A percentile compares a stretch with the other conserved stretches of the same genome.
Conservation (phyloP, 2,888 invertebrate genomes). For the Ormyrus labotus region DNA sequence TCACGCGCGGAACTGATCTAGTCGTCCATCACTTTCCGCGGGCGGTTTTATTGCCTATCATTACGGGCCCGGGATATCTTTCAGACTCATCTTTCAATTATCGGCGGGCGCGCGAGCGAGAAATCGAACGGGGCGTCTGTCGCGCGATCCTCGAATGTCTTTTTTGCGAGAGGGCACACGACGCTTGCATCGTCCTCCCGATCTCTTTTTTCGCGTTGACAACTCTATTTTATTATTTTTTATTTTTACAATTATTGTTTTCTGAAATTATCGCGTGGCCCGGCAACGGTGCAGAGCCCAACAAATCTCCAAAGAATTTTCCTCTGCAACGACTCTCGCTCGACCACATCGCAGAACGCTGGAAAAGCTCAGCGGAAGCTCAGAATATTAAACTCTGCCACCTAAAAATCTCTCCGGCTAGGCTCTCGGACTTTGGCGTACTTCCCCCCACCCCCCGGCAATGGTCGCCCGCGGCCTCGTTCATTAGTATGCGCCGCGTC, state of each 20-base stretch:
- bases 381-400: no score
- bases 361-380: no score
- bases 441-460: background rate
- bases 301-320: background rate
- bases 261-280: no score
- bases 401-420: background rate
- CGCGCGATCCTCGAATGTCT: slow-evolving; percentile 1
- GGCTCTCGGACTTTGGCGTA: background rate
- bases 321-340: no score
- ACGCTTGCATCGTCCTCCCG: background rate
- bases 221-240: background rate
- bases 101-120: background rate
- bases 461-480: slow-evolving; percentile 9
- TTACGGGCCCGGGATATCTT: slow-evolving; percentile 42
- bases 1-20: slow-evolving; percentile 27
- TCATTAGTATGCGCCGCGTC: slow-evolving; percentile 42
- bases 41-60: slow-evolving; percentile 44
- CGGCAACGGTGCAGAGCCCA: no score
- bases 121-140: background rate
- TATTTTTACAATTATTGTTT: background rate
- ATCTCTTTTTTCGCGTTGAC: background rate
- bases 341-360: no score
- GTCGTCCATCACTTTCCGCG: slow-evolving; percentile 46
- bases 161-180: background rate
- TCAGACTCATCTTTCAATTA: slow-evolving; percentile 53